Evolutionary conservation across 2,888 invertebrate species (phyloP).

Genomic region (Cryptocephalus moraei): DNA sequence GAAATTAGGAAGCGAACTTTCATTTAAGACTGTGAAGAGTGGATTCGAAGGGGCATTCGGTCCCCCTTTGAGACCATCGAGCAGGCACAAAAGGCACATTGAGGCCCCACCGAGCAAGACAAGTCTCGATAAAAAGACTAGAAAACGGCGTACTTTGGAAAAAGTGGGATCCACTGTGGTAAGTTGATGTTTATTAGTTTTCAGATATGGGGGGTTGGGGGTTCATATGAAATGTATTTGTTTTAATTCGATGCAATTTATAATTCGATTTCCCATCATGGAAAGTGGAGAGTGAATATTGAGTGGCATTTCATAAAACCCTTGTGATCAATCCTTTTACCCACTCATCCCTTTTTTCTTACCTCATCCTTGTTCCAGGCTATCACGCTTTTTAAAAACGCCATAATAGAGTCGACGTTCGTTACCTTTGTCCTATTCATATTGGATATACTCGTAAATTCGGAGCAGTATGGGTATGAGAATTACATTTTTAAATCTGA

Average conservation of each 20-base stretch:
- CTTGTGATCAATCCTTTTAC: no score
- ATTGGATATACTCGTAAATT: slow-evolving; percentile 35
- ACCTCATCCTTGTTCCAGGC: slow-evolving; percentile 23
- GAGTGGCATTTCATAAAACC: no score
- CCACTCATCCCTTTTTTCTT: no score
- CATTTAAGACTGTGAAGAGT: slow-evolving; percentile 29
- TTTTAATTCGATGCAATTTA: neutral
- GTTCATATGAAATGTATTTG: neutral
- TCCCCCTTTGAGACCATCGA: slow-evolving; percentile 21
- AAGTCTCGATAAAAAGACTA: slow-evolving; percentile 28
- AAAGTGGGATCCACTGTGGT: slow-evolving; percentile 51
- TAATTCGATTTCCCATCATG: no score
- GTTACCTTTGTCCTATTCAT: slow-evolving; percentile 26
- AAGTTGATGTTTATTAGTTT: slow-evolving; percentile 31
- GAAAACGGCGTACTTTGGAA: slow-evolving; percentile 53
- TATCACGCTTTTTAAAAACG: slow-evolving; percentile 20
- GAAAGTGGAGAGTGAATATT: no score
- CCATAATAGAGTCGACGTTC: slow-evolving; percentile 24
- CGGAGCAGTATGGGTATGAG: slow-evolving; percentile 30
- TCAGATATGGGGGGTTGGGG: no score
- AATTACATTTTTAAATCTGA: slow-evolving; percentile 12
- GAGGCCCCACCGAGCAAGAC: slow-evolving; percentile 17
- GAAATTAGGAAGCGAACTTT: slow-evolving; percentile 21
- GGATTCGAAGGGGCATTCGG: slow-evolving; percentile 15
- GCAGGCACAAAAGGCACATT: slow-evolving; percentile 33